Conservation (phyloP, 2,797 vertebrate genomes). For the Sitta carolinensis region DNA sequence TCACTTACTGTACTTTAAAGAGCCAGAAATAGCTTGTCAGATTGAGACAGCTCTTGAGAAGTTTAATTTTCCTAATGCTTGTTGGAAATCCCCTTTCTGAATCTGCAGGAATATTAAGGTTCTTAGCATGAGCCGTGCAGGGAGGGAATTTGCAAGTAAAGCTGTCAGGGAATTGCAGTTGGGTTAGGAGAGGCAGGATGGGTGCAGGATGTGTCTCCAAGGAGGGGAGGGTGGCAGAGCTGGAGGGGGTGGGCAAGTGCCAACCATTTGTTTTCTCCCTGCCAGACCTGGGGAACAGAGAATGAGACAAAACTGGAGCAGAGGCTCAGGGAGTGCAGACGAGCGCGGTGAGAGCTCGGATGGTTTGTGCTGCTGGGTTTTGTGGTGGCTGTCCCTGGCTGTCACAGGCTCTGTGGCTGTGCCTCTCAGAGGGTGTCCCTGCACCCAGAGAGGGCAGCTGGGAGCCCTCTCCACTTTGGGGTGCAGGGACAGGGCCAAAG, state of each 20-base stretch:
- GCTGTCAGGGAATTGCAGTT: not conserved
- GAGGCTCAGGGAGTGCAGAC: fast-evolving
- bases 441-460: fast-evolving
- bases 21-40: conserved; percentile 67
- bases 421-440: not conserved
- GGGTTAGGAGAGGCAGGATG: not conserved
- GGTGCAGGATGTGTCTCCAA: not conserved
- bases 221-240: not conserved
- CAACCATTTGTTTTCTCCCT: not conserved
- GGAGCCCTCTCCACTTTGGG: not conserved
- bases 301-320: not conserved
- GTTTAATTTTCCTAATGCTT: conserved; percentile 74
- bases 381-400: too few species aligned
- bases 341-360: not conserved
- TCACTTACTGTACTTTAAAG: conserved; percentile 18
- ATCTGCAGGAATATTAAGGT: conserved; percentile 64
- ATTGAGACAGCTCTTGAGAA: conserved; percentile 64
- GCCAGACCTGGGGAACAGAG: not conserved
- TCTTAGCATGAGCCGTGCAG: conserved; percentile 54
- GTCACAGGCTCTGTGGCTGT: not conserved
- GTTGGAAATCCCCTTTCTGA: conserved; percentile 65
- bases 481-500: not conserved
- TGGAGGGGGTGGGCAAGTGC: not conserved
- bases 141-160: conserved; percentile 36
- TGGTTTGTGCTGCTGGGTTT: not conserved